Evolutionary conservation across 1,140 invertebrate genomes (phyloP).

Genomic region (Batillaria attramentaria): DNA sequence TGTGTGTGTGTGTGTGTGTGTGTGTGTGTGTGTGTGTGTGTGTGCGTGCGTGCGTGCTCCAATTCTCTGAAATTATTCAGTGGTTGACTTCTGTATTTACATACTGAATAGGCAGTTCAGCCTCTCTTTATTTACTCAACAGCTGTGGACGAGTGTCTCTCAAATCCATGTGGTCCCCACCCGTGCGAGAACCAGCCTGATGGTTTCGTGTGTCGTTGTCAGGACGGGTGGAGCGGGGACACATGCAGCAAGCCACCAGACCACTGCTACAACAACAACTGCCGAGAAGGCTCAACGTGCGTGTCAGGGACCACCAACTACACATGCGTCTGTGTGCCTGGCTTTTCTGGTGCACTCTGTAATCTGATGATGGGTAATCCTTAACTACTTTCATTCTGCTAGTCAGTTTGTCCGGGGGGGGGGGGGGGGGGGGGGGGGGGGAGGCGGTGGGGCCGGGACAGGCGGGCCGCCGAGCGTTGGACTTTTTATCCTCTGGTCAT

Average conservation of each 20-base stretch:
- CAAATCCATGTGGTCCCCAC: neutral
- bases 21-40: neutral
- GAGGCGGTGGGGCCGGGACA: too few relatives aligned
- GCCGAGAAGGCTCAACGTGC: too few relatives aligned
- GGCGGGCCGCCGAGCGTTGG: too few relatives aligned
- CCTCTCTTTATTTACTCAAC: neutral
- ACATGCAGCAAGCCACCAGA: neutral
- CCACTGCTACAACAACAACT: neutral
- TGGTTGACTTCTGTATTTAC: neutral
- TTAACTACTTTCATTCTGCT: too few relatives aligned
- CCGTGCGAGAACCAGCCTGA: constrained; percentile 3
- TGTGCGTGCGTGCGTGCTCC: neutral
- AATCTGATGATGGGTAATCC: neutral
- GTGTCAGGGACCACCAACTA: neutral
- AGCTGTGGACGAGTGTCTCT: constrained; percentile 2
- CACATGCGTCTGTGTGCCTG: neutral
- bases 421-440: too few relatives aligned
- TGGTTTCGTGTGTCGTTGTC: neutral
- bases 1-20: neutral
- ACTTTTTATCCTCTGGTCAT: neutral
- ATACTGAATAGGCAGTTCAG: neutral
- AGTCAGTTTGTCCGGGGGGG: too few relatives aligned
- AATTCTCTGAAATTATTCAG: neutral
- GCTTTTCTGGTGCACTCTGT: neutral
- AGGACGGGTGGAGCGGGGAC: constrained; percentile 4